Base-by-base conservation (phyloP, 2,888 invertebrate species). In the Agriotes lineatus region DNA sequence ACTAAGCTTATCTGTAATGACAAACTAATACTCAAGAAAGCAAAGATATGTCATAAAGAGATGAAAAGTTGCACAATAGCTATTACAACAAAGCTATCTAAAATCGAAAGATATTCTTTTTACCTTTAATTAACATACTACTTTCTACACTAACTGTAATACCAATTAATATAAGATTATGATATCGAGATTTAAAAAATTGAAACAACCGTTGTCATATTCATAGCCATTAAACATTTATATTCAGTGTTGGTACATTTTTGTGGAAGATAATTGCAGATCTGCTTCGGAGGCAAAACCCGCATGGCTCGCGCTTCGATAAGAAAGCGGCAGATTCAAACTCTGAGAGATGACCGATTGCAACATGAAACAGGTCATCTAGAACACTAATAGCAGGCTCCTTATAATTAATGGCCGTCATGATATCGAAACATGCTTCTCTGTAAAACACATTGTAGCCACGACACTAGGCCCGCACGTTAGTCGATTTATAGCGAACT, bases 351-450 rank as follows among this genome's bases (percentile, higher is more conserved):
- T 70, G 70, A 67, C 65, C 69, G 72, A 70, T 72, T 72, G 66
- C 72, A 74, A 74, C 74, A 62, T 72, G 71, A 73, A 70, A 70
- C 76, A 74, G 77, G 76, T 77, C 76, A 77, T 76, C 75, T 75
- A 75, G 75, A 76, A 77, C 77, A 70, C 74, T 74, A 75, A 75
- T 74, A 74, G 74, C 70, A 74, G 75, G 73, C 75, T 72, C 68
- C 48, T 71, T 69, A 72, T 76, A 77, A 75, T 76, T 77, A 77
- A 75, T 76, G 77, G 74, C 64, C 69, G 68, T 74, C 73, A 74
- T 75, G 76, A 75, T 75, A 76, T 76, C 74, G 73, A 67, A 68
- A 69, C 71, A 71, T 74, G 74, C 69, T 72, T 71, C 52, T 67
- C 68, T 60, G 58, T 22, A 63, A 63, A 68, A 54, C 54, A 60